Conservation (phyloP, 1,140 invertebrate species). For the Ooceraea biroi region DNA sequence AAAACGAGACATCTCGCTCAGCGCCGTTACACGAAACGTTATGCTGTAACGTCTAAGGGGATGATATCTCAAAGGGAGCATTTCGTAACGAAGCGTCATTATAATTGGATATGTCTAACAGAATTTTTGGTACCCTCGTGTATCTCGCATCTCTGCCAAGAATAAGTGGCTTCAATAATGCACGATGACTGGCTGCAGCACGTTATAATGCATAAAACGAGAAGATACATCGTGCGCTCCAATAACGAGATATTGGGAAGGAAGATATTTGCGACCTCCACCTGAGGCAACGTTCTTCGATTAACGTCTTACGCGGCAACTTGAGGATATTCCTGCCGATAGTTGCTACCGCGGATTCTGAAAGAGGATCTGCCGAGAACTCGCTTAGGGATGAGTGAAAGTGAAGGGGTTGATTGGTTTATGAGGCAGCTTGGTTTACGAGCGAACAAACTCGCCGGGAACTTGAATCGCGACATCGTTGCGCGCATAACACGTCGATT, state of each 20-base stretch:
- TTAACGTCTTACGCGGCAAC: slow-evolving; percentile 13
- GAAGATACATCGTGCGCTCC: background rate
- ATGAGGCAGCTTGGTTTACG: background rate
- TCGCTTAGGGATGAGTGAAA: slow-evolving; percentile 28
- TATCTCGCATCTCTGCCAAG: background rate
- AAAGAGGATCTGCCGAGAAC: slow-evolving; percentile 21
- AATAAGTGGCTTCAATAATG: background rate
- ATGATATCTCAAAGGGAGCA: background rate
- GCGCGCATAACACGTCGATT: slow-evolving; percentile 16
- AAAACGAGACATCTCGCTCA: background rate
- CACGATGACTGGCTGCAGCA: background rate
- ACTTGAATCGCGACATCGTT: slow-evolving; percentile 26
- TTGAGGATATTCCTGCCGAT: background rate
- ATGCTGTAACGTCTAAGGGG: background rate
- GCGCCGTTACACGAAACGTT: background rate
- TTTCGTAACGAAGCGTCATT: too few relatives aligned
- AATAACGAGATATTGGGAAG: background rate
- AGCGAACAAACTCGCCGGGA: slow-evolving; percentile 3
- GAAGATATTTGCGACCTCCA: background rate
- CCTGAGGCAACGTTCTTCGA: slow-evolving; percentile 19
- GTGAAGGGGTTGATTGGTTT: background rate
- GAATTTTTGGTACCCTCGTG: background rate
- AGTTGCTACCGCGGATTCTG: background rate
- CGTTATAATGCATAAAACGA: background rate
- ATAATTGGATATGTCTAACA: background rate